A percentile compares a stretch with the other conserved stretches of the same genome.
phyloP scores from a whole-genome alignment of 1,140 invertebrate genomes.

The Gryllus bimaculatus region DNA sequence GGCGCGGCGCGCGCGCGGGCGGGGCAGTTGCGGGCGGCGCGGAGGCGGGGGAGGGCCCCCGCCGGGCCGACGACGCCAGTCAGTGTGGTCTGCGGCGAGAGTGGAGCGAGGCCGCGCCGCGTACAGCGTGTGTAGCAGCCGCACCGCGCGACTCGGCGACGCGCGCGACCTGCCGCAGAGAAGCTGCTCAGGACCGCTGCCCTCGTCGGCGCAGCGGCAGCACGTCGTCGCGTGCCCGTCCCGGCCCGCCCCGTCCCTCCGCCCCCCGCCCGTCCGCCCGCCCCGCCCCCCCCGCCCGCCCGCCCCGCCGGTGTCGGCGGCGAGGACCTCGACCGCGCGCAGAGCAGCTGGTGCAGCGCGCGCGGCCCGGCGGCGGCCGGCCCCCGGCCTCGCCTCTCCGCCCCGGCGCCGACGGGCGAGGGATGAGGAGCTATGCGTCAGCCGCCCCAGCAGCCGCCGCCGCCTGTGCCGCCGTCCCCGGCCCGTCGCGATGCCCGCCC shows the following conservation, averaged over 20 bases:
- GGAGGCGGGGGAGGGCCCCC: no score
- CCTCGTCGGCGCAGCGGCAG: not conserved
- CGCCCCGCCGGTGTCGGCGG: not conserved
- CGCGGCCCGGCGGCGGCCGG: not conserved
- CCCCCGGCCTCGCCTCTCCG: not conserved
- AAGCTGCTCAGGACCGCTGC: no score
- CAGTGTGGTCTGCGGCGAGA: slow-evolving; percentile 2
- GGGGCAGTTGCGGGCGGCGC: no score
- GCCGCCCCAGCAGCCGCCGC: not conserved
- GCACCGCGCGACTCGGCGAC: not conserved
- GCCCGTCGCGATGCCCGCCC: no score
- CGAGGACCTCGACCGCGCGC: no score
- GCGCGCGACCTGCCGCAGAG: not conserved
- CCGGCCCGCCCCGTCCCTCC: not conserved
- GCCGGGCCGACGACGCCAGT: not conserved
- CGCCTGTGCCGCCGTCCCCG: not conserved
- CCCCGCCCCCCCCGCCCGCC: no score
- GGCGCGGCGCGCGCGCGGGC: no score
- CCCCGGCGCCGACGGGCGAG: not conserved
- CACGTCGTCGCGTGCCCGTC: not conserved
- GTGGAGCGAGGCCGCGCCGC: slow-evolving; percentile 13
- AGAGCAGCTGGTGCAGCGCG: not conserved
- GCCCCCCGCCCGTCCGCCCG: no score
- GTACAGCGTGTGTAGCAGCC: not conserved
- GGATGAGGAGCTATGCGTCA: not conserved